Evolutionary conservation across 2,888 invertebrate species (phyloP), one percentile per base, ranked within the genome.

Genomic region (Asteroscopus sphinx): DNA sequence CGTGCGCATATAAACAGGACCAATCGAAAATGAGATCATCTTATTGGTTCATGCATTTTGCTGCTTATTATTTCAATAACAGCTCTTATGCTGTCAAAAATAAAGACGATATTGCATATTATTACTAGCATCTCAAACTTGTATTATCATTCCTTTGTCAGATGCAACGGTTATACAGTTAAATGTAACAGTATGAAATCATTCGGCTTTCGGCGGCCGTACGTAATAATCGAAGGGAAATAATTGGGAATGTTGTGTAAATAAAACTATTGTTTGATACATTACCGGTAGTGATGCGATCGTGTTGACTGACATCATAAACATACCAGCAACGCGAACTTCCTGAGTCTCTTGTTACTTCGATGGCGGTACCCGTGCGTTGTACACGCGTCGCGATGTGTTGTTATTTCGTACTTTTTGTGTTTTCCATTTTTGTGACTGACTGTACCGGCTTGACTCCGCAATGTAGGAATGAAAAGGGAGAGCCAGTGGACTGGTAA

Each of bases 401-500:
- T 70, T 71, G 51, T 71, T 58, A 70, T 51, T 74, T 75, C 49
- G 73, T 82, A 56, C 67, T 87, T 59, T 56, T 74, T 17, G 63
- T 88, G 62, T 76, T 84, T 57, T 67, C 76, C 56, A 58, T 86
- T 66, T 79, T 88, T 76, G 73, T 89, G 62, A 76, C 65, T 65
- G 72, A 71, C 54, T 83, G 85, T 68, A 65, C 62, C 17, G 76
- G 86, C 52, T 76, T 89, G 48, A 88, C 93, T 52, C 93, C 92
- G 47, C 94, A 93, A 73, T 95, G 95, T 71, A 87, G 93, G 68
- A 96, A 96, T 88, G 96, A 96, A 80, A 92, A 93, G 64, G 96
- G 96, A 51, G 92, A 95, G 54, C 88, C 95, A 9, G 96, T 97
- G 7, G 97, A 97, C 87, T 97, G 97, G 97, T 97, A 89, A 95